Conservation (phyloP, 2,888 invertebrate species). For the Torymus aiolomorphi region DNA sequence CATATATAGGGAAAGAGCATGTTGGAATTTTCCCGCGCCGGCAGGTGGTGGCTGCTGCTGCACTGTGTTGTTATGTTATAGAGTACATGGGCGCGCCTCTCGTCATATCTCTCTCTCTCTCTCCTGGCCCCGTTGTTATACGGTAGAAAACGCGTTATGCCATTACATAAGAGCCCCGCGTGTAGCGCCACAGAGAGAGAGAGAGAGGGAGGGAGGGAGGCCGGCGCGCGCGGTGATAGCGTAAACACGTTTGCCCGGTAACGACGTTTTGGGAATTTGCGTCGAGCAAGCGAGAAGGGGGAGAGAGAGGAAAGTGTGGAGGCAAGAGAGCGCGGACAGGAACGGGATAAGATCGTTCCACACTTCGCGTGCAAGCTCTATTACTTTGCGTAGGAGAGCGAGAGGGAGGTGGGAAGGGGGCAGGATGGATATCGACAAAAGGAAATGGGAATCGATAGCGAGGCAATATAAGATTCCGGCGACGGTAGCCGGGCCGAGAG, state of each 20-base stretch:
- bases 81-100: too few relatives aligned
- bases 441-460: neutral
- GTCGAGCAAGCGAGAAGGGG: neutral
- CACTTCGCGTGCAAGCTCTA: neutral
- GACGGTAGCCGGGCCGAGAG: neutral
- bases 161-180: too few relatives aligned
- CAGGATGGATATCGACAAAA: constrained; percentile 6
- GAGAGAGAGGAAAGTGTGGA: too few relatives aligned
- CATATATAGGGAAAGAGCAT: too few relatives aligned
- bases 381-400: neutral
- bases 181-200: neutral
- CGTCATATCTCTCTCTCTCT: too few relatives aligned
- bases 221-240: neutral
- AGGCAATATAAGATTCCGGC: neutral
- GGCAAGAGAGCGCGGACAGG: too few relatives aligned
- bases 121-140: too few relatives aligned
- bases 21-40: too few relatives aligned
- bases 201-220: neutral
- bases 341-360: too few relatives aligned
- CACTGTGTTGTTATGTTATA: too few relatives aligned
- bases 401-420: neutral
- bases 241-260: constrained; percentile 25
- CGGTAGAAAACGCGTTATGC: too few relatives aligned
- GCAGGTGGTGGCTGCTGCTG: too few relatives aligned
- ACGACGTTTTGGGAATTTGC: constrained; percentile 17